Evolutionary conservation across 2,113 vertebrate species (phyloP), one percentile per base, ranked within the genome.

Genomic region (Dipodomys spectabilis): DNA sequence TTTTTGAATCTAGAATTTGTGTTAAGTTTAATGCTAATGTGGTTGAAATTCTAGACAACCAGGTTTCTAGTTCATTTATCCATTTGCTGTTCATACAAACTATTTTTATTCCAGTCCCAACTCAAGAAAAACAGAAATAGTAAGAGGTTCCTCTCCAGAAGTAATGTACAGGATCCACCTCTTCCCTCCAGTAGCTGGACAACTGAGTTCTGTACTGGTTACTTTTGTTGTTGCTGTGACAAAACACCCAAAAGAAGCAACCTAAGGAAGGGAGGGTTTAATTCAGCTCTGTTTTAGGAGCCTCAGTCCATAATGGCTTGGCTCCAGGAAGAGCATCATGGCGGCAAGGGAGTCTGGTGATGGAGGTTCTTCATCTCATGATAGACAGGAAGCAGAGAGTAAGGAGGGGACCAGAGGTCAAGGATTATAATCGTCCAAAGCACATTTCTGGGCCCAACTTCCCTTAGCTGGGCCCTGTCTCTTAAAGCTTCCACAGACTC

Each of bases 1-100:
- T 44, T 84, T 94, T 49, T 19, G 35, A 84, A 88, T 65, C 78
- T 83, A 72, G 69, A 82, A 80, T 32, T 74, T 49, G 30, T 45
- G 20, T 75, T 93, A 82, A n/a, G 4, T 73, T 88, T 83, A 65
- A 89, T 77, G 83, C 80, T 88, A 90, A 90, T 39, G 69, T 62
- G 65, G 78, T 49, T 93, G 67, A 89, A 60, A 92, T 60, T 82
- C 15, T 69, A 88, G 72, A 68, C 83, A 73, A 22, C 15, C 22
- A 2, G 8, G 49, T 79, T 95, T 92, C 60, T 28, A 69, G 78
- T 78, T 92, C 72, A 44, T 45, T 77, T 91, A 68, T 32, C 22
- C 74, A 87, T 77, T 81, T 90, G 23, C 23, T 83, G 82, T n/a
- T 81, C 77, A 73, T 32, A 49, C 64, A 75, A 71, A 90, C 4